Evolutionary conservation across 1,140 invertebrate genomes (phyloP).

Genomic region (Neodiprion pinetum): DNA sequence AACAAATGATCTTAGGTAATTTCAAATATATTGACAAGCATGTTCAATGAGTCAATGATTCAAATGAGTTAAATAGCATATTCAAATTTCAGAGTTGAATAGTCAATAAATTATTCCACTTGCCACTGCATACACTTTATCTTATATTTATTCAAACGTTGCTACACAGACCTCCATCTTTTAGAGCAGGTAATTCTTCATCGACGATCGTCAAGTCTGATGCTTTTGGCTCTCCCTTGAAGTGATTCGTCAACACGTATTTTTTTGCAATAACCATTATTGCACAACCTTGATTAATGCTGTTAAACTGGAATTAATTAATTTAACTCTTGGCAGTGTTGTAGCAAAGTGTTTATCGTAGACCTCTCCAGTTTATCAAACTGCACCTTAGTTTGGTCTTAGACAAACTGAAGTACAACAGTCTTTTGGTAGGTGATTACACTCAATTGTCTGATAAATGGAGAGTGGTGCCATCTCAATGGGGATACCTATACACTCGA

Average conservation of each 20-base stretch:
- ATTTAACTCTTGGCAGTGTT: too few species aligned
- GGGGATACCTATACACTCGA: slow-evolving; percentile 11
- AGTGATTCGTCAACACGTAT: slow-evolving; percentile 68
- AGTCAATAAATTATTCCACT: neutral
- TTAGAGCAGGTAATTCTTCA: slow-evolving; percentile 68
- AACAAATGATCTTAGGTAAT: neutral
- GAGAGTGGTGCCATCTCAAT: too few species aligned
- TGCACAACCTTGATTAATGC: too few species aligned
- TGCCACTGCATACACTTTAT: too few species aligned
- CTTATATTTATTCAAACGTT: too few species aligned
- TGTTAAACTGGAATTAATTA: too few species aligned
- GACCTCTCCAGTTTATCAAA: too few species aligned
- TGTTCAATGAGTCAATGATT: neutral
- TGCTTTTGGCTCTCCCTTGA: slow-evolving; percentile 69
- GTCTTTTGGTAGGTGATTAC: too few species aligned
- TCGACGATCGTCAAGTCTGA: slow-evolving; percentile 70
- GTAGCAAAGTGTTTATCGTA: too few species aligned
- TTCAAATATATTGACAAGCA: neutral
- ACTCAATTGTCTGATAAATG: too few species aligned
- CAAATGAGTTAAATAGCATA: neutral
- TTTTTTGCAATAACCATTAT: slow-evolving; percentile 66
- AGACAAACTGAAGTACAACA: neutral
- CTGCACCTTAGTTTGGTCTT: neutral
- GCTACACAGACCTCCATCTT: slow-evolving; percentile 65
- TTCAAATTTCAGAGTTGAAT: neutral